Base-by-base conservation (phyloP, 2,888 invertebrate genomes). In the Drosophila bunnanda region DNA sequence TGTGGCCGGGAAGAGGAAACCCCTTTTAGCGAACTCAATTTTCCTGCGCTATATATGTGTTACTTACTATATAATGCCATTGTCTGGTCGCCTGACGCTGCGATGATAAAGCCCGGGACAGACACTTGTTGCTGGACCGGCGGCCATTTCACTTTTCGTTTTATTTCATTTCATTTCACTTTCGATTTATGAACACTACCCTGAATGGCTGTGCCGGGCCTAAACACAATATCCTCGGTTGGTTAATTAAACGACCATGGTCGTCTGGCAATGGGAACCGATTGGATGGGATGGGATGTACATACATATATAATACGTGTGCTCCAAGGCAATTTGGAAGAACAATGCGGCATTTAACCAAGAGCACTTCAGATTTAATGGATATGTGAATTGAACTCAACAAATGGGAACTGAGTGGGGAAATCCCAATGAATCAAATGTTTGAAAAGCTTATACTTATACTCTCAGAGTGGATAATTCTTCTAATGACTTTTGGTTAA, bases 1-100 rank as follows among this genome's bases (percentile, higher is more conserved):
- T 62, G 61, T 64, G 46, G 12, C 15, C 22, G 36, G 28, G 38
- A 12, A 22, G 28, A 46, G 13, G 59, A 17, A 30, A 56, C 38
- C 75, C 75, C 77, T 75, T 76, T 82, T 82, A 58, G 46, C 44
- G 64, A 67, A 80, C 66, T 75, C 77, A 75, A 79, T 80, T 79
- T 77, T 81, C 62, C 52, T 20, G 50, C 25, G 43, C 55, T 50
- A 15, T 20, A 15, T 32, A 6, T 48, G 28, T 28, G 17, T 20
- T 32, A 1, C 20, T 32, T 46, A 69, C 36, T 70, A 20, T 54
- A 67, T 38, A 67, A 56, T 32, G 58, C 22, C 73, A 13, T 56
- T 69, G 59, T 59, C 60, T 59, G 60, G 59, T 32, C 30, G 72
- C 54, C 50, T 58, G 60, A 48, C 68, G 39, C 17, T 28, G 34